Conservation (phyloP, 2,113 vertebrate species). For the Opisthocomus hoazin region DNA sequence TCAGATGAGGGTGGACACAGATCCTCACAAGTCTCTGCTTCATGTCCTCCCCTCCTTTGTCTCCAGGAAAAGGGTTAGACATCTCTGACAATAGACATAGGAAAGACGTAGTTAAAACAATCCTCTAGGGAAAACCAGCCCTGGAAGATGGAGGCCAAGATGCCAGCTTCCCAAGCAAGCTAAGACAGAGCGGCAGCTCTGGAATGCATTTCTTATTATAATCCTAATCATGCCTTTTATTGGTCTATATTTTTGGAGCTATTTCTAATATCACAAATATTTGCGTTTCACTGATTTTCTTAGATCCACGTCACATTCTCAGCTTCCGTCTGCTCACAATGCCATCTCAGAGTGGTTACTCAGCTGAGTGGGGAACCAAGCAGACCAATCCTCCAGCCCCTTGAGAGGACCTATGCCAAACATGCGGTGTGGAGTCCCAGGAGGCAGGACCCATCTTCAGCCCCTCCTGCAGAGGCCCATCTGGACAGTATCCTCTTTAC, state of each 20-base stretch:
- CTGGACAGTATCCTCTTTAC: neutral
- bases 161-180: slow-evolving; percentile 28
- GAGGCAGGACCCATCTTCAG: neutral
- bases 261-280: slow-evolving; percentile 45
- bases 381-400: neutral
- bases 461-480: neutral
- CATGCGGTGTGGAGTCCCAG: rapidly evolving
- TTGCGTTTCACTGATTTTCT: neutral
- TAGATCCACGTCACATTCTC: neutral
- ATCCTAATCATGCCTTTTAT: neutral
- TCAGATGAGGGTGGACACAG: neutral
- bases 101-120: neutral
- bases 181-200: neutral
- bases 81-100: neutral
- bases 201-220: slow-evolving; percentile 22
- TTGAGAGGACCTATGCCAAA: neutral
- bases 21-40: neutral
- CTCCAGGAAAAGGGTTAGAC: neutral
- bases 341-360: neutral
- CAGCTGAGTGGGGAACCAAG: neutral
- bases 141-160: neutral
- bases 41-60: rapidly evolving
- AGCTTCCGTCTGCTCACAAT: neutral
- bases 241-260: slow-evolving; percentile 14
- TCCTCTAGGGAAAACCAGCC: neutral